phyloP scores from a whole-genome alignment of 1,140 invertebrate species.

The Neodiprion fabricii region DNA sequence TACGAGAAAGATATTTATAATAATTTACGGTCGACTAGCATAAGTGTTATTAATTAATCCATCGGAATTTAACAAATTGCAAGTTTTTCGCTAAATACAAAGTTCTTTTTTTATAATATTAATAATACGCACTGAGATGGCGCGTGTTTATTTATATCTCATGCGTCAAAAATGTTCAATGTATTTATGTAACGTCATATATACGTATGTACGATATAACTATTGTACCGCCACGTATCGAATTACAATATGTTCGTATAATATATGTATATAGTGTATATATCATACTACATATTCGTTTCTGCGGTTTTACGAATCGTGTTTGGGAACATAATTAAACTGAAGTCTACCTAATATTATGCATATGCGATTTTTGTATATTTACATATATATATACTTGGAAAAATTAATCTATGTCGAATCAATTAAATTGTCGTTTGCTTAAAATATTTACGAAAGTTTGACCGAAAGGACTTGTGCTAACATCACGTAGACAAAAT shows the following conservation, averaged over 20 bases:
- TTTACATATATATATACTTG: too few species aligned
- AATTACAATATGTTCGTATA: neutral
- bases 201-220: neutral
- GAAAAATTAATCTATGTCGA: too few species aligned
- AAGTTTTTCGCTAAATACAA: neutral
- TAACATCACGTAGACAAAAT: too few species aligned
- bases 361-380: too few species aligned
- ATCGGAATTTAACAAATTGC: neutral
- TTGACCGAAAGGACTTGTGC: too few species aligned
- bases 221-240: neutral
- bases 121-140: neutral
- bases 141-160: neutral
- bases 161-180: neutral
- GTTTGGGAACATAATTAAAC: neutral
- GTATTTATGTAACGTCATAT: too few species aligned
- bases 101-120: neutral
- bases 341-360: too few species aligned
- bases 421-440: too few species aligned
- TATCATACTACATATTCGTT: neutral
- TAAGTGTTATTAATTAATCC: neutral
- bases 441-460: too few species aligned
- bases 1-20: neutral
- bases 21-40: neutral
- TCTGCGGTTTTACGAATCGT: neutral
- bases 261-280: too few species aligned